phyloP scores from a whole-genome alignment of 2,113 vertebrate genomes.

The Anser brachyrhynchus region DNA sequence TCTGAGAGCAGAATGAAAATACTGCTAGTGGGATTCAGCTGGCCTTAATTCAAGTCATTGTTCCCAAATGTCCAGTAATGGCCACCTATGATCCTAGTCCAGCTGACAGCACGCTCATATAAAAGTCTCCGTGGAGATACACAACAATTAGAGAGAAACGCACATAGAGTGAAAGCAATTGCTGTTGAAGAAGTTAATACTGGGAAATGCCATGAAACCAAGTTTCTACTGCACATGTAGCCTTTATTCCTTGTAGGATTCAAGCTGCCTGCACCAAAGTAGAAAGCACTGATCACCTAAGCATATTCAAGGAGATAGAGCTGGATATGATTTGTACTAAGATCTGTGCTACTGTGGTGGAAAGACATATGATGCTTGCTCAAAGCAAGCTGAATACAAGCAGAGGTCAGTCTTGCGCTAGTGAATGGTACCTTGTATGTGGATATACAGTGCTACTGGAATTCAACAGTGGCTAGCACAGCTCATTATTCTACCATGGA shows the following conservation, averaged over 20 bases:
- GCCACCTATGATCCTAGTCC: conserved; percentile 53
- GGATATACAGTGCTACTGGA: background rate
- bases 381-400: conserved; percentile 29
- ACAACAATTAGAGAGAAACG: conserved; percentile 35
- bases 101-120: conserved; percentile 30
- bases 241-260: background rate
- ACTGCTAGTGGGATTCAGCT: conserved; percentile 42
- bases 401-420: conserved; percentile 69
- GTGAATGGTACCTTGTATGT: conserved; percentile 15
- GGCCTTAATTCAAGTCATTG: conserved; percentile 49
- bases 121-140: conserved; percentile 20
- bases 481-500: background rate
- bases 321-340: conserved; percentile 11
- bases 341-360: conserved; percentile 21
- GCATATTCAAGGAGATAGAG: background rate
- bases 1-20: conserved; percentile 28
- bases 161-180: conserved; percentile 3
- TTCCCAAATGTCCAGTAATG: conserved; percentile 56
- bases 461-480: background rate
- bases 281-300: background rate
- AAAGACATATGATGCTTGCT: conserved; percentile 52
- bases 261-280: background rate
- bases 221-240: background rate
- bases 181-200: conserved; percentile 8
- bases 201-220: background rate